Percentiles rank a stretch among this genome's conserved stretches.
These are phyloP conservation scores for Cotesia chilonis DNA, from an alignment of 1,140 invertebrate genomes.

Conservation along the genomic window DNA sequence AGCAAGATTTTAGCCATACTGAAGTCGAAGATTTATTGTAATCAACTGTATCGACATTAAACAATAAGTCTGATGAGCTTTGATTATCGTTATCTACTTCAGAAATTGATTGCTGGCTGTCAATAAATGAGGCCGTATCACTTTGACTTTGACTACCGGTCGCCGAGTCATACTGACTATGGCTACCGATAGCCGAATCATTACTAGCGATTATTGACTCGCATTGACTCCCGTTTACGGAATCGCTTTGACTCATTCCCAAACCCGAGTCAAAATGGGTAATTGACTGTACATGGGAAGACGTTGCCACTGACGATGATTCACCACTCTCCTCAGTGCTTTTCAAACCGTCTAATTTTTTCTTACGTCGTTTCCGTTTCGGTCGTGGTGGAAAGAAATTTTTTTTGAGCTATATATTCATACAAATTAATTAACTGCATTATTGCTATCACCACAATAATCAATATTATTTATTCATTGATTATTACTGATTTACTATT, in stretches of 20 bases:
- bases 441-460: not conserved
- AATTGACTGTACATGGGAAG: constrained; percentile 33
- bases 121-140: too few species aligned
- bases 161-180: not conserved
- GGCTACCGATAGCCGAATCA: constrained; percentile 27
- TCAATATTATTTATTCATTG: not conserved
- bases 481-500: not conserved
- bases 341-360: constrained; percentile 16
- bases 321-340: not conserved
- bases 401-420: constrained; percentile 69
- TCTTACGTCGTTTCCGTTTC: constrained; percentile 57
- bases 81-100: constrained; percentile 1
- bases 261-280: constrained; percentile 48
- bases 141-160: not conserved
- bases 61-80: not conserved
- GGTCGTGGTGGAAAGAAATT: constrained; percentile 72
- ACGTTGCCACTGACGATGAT: not conserved
- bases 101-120: not conserved
- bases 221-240: too few species aligned
- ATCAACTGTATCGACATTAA: not conserved
- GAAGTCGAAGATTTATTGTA: too few species aligned
- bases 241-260: constrained; percentile 42
- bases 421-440: constrained; percentile 15
- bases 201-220: constrained; percentile 29
- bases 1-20: too few species aligned